Conservation (phyloP, 2,888 invertebrate genomes). For the Hypomecis atomaria region DNA sequence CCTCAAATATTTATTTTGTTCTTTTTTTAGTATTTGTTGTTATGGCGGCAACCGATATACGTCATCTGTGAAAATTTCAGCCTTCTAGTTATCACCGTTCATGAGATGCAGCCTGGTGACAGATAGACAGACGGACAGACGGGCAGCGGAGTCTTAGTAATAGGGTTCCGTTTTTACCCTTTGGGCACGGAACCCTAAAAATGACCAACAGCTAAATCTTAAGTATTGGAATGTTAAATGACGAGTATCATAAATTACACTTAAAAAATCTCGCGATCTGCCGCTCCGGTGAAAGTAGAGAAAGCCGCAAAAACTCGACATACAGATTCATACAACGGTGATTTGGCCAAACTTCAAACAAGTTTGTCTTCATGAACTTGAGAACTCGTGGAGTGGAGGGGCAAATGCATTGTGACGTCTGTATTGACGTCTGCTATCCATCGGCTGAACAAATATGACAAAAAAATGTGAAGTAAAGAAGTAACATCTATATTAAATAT, state of each 20-base stretch:
- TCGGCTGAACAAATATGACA: neutral
- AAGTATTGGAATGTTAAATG: neutral
- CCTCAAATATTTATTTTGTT: too few species aligned
- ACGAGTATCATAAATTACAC: conserved; percentile 43
- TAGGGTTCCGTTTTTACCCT: too few species aligned
- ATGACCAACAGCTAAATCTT: too few species aligned
- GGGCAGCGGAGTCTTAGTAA: too few species aligned
- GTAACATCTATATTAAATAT: neutral
- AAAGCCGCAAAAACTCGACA: conserved; percentile 60
- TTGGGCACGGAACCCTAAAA: too few species aligned
- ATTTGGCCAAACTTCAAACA: conserved; percentile 43
- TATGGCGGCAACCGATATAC: too few species aligned
- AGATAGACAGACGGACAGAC: too few species aligned
- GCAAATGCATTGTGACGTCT: conserved; percentile 12
- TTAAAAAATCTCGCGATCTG: conserved; percentile 37
- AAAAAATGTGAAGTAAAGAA: neutral
- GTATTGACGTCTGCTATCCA: neutral
- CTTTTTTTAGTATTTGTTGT: too few species aligned
- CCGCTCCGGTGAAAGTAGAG: conserved; percentile 63
- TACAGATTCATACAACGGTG: conserved; percentile 51
- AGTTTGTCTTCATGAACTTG: conserved; percentile 36
- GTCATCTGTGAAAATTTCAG: too few species aligned
- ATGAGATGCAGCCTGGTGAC: too few species aligned
- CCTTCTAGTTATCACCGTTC: too few species aligned
- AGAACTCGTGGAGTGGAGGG: conserved; percentile 1